Evolutionary conservation across 2,797 vertebrate genomes (phyloP).

Genomic region (Alauda arvensis): DNA sequence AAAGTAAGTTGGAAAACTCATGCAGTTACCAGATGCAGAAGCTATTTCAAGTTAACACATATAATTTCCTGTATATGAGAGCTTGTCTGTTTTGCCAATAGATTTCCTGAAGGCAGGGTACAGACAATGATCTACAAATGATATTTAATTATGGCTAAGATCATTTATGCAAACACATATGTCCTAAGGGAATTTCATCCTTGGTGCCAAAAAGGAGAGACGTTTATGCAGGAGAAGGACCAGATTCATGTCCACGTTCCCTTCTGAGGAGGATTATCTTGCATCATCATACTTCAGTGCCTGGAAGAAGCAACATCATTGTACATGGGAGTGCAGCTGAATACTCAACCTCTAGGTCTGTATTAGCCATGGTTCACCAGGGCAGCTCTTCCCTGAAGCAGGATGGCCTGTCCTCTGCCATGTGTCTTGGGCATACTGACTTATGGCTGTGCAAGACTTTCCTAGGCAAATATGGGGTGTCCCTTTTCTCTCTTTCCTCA

Average conservation of each 20-base stretch:
- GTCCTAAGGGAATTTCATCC: not conserved
- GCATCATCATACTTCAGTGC: not conserved
- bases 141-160: not conserved
- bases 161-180: not conserved
- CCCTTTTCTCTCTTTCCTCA: not conserved
- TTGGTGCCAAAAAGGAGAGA: not conserved
- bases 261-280: not conserved
- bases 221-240: not conserved
- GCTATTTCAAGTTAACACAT: not conserved
- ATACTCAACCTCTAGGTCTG: not conserved
- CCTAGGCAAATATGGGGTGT: rapidly evolving
- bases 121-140: not conserved
- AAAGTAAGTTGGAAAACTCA: not conserved
- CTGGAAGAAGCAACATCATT: not conserved
- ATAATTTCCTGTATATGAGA: not conserved
- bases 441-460: not conserved
- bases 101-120: not conserved
- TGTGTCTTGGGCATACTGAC: not conserved
- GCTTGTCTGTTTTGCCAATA: not conserved
- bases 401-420: not conserved
- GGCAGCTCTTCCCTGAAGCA: not conserved
- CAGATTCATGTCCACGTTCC: not conserved
- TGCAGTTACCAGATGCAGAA: not conserved
- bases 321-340: not conserved
- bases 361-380: not conserved